Evolutionary conservation across 2,113 vertebrate genomes (phyloP).

Genomic region (Varanus komodoensis): DNA sequence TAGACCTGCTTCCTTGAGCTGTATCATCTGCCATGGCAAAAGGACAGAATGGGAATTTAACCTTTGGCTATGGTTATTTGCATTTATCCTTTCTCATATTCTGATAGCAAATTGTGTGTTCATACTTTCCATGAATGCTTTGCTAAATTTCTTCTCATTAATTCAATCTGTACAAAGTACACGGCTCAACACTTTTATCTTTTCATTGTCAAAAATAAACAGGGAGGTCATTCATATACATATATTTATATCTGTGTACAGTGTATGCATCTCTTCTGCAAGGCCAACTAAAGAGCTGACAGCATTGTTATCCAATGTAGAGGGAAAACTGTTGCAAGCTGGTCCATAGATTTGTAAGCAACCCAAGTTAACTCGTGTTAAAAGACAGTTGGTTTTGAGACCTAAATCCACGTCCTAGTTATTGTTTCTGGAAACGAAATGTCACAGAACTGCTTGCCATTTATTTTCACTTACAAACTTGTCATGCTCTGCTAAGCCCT

Average conservation of each 20-base stretch:
- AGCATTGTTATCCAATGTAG: background rate
- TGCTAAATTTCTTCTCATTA: background rate
- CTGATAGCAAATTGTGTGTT: background rate
- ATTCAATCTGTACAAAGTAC: background rate
- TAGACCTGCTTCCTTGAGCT: background rate
- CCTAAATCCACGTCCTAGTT: background rate
- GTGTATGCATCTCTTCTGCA: background rate
- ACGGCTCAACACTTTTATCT: background rate
- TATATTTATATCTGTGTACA: background rate
- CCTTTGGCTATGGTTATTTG: background rate
- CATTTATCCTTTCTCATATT: background rate
- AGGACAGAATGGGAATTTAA: background rate
- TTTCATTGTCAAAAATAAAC: background rate
- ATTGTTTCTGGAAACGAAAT: background rate
- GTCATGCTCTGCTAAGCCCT: background rate
- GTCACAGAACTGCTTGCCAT: background rate
- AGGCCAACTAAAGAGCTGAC: background rate
- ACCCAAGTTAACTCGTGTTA: background rate
- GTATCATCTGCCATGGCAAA: background rate
- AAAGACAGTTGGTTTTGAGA: background rate
- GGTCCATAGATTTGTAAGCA: background rate
- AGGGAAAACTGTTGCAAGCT: background rate
- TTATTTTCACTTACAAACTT: conserved; percentile 12
- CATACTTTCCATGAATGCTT: background rate
- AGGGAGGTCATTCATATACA: background rate